phyloP scores from a whole-genome alignment of 2,113 vertebrate species.

The Piliocolobus tephrosceles region DNA sequence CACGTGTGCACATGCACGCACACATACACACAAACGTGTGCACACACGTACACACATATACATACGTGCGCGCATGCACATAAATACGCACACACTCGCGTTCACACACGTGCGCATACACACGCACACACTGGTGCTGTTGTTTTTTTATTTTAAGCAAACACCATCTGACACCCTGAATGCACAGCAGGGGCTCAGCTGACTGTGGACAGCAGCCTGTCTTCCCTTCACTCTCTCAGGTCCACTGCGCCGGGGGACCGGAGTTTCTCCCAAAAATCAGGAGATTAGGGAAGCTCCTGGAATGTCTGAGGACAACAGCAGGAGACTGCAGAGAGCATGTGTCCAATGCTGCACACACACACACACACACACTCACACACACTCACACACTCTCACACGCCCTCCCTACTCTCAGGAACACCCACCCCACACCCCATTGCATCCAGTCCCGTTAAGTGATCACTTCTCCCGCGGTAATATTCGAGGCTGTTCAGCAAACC shows the following conservation, averaged over 20 bases:
- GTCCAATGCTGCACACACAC: background rate
- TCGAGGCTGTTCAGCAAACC: background rate
- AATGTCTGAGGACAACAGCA: background rate
- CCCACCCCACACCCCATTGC: background rate
- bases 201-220: background rate
- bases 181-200: background rate
- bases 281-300: background rate
- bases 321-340: background rate
- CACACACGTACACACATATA: accelerated
- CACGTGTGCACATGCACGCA: too few relatives aligned
- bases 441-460: background rate
- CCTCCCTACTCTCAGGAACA: background rate
- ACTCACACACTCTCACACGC: background rate
- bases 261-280: background rate
- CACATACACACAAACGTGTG: background rate
- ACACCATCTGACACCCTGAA: background rate
- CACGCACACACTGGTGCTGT: background rate
- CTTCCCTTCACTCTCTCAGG: background rate
- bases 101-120: background rate
- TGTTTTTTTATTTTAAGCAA: background rate
- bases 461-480: accelerated
- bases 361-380: accelerated
- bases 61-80: too few relatives aligned
- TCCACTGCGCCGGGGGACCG: accelerated
- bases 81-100: too few relatives aligned